Percentiles rank a stretch among this genome's conserved stretches.
These are phyloP conservation scores for Percina caprodes DNA, from an alignment of 2,113 vertebrate genomes.

Conservation along the genomic window DNA sequence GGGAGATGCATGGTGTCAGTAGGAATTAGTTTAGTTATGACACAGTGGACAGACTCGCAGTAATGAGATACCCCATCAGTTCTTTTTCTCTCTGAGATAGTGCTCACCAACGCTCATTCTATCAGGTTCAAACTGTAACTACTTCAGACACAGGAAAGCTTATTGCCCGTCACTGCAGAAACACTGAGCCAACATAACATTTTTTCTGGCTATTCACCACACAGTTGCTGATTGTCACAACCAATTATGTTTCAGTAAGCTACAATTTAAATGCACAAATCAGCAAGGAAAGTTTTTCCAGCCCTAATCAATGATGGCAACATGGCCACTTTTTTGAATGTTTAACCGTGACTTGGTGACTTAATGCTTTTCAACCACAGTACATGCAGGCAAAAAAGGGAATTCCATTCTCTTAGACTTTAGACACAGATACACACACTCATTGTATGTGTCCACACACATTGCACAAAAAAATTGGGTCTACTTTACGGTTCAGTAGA, in stretches of 20 bases:
- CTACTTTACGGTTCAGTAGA: constrained; percentile 63
- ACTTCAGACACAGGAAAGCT: constrained; percentile 6
- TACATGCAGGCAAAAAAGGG: constrained; percentile 32
- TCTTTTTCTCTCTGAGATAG: constrained; percentile 8
- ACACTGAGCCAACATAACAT: constrained; percentile 1
- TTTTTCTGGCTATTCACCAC: constrained; percentile 13
- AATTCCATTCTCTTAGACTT: neutral
- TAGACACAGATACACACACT: constrained; percentile 1
- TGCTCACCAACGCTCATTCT: constrained; percentile 13
- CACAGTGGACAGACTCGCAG: neutral
- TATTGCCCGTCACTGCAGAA: constrained; percentile 18
- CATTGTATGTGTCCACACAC: constrained; percentile 13
- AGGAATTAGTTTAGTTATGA: constrained; percentile 19
- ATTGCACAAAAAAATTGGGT: constrained; percentile 45
- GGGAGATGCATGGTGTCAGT: constrained; percentile 14
- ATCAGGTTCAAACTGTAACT: constrained; percentile 28
- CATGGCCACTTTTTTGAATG: neutral
- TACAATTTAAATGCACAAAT: constrained; percentile 10
- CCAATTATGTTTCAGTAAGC: constrained; percentile 29
- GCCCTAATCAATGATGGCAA: constrained; percentile 5
- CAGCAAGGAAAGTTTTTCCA: neutral
- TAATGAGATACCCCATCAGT: constrained; percentile 11
- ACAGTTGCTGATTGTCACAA: constrained; percentile 29
- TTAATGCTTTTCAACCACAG: constrained; percentile 15
- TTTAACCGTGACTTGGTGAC: neutral